Evolutionary conservation across 2,113 vertebrate genomes (phyloP).

Genomic region (Dicentrarchus labrax): DNA sequence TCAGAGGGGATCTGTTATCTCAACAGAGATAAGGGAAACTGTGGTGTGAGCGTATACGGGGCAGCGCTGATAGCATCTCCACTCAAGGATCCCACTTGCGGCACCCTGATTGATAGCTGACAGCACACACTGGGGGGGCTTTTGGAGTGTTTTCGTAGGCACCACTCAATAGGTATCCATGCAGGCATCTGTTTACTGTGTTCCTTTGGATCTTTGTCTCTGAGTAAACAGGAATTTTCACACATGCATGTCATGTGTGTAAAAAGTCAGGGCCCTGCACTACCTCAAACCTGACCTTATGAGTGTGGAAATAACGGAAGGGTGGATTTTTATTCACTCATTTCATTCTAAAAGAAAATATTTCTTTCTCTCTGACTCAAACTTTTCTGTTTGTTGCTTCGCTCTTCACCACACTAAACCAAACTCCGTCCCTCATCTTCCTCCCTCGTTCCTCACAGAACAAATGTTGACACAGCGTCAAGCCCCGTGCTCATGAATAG

Average conservation of each 20-base stretch:
- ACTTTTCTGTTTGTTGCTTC: constrained; percentile 27
- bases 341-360: neutral
- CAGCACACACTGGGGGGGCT: constrained; percentile 65
- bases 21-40: constrained; percentile 81
- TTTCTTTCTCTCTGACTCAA: neutral
- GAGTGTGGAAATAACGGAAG: neutral
- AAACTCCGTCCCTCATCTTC: neutral
- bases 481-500: constrained; percentile 72
- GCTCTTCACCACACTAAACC: neutral
- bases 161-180: constrained; percentile 65
- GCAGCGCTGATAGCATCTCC: constrained; percentile 83
- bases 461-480: constrained; percentile 76
- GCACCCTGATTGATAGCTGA: constrained; percentile 83
- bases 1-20: constrained; percentile 79
- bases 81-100: constrained; percentile 86
- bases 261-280: neutral
- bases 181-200: constrained; percentile 73
- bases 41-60: constrained; percentile 85
- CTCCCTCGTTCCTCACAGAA: constrained; percentile 39
- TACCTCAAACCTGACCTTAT: neutral
- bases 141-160: constrained; percentile 65
- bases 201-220: constrained; percentile 50
- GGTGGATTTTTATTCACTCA: neutral
- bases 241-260: constrained; percentile 46
- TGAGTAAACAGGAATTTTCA: constrained; percentile 62